Conservation (phyloP, 2,797 vertebrate species). For the Anomalospiza imberbis region DNA sequence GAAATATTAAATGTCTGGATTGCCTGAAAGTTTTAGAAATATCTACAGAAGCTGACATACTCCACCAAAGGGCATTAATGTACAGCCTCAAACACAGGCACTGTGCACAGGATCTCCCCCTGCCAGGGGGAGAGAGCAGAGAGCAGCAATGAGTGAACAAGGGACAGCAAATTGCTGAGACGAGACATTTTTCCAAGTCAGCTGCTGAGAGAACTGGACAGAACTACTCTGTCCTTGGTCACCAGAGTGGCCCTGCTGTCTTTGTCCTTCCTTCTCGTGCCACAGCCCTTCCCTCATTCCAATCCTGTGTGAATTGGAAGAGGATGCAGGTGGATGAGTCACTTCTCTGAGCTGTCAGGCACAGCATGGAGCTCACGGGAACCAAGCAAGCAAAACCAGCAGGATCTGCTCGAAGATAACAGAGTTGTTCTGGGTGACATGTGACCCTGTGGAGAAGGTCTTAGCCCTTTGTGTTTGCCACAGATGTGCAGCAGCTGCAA, state of each 20-base stretch:
- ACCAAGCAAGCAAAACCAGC: not conserved
- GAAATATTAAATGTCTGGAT: not conserved
- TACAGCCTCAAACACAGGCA: not conserved
- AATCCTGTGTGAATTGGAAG: accelerated
- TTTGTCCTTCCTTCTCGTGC: not conserved
- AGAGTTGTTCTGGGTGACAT: accelerated
- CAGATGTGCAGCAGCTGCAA: not conserved
- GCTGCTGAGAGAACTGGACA: not conserved
- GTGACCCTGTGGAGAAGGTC: accelerated
- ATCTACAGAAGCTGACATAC: not conserved
- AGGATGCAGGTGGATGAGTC: too few species aligned
- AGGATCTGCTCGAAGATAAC: accelerated
- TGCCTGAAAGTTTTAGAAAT: not conserved
- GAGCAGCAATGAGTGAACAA: not conserved
- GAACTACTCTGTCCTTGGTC: not conserved
- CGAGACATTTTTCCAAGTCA: not conserved
- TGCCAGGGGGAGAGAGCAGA: not conserved
- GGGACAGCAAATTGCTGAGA: not conserved
- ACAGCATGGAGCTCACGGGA: not conserved
- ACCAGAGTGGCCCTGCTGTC: not conserved
- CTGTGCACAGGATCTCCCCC: accelerated
- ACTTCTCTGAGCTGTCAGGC: not conserved
- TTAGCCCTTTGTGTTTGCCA: not conserved
- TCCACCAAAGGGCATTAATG: not conserved
- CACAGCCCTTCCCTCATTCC: not conserved